phyloP scores from a whole-genome alignment of 2,888 invertebrate genomes.

The Ceratothoa steindachneri region DNA sequence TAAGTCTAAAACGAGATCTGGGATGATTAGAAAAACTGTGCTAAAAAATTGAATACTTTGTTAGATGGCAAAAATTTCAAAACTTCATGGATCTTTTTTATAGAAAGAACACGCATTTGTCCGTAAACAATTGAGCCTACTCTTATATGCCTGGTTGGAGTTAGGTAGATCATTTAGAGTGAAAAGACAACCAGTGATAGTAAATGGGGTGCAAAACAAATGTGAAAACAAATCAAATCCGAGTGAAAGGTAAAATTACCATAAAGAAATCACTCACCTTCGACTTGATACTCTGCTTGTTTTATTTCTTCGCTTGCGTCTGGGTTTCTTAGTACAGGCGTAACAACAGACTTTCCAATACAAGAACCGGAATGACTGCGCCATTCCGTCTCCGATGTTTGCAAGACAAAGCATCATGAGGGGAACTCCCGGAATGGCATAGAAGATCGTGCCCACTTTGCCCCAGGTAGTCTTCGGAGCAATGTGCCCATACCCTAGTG shows the following conservation, averaged over 20 bases:
- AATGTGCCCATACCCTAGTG: conserved; percentile 86
- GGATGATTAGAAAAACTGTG: no score
- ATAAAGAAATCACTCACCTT: background rate
- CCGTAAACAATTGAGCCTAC: no score
- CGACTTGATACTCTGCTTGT: conserved; percentile 30
- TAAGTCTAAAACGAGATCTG: no score
- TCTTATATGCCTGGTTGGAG: no score
- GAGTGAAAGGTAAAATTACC: background rate
- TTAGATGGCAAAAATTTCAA: no score
- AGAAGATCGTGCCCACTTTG: conserved; percentile 90
- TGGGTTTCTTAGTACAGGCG: conserved; percentile 76
- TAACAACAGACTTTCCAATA: conserved; percentile 86
- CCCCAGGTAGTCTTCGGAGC: conserved; percentile 90
- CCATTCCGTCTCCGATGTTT: conserved; percentile 90
- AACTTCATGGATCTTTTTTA: no score
- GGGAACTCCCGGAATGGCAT: conserved; percentile 89
- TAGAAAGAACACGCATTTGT: no score
- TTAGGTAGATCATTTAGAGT: background rate
- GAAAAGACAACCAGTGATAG: background rate
- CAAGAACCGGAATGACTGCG: conserved; percentile 85
- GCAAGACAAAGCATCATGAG: conserved; percentile 90
- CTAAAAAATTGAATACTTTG: no score
- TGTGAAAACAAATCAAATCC: background rate
- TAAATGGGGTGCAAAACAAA: background rate
- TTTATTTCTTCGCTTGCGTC: conserved; percentile 51